Conservation (phyloP, 2,113 vertebrate genomes). For the Monopterus albus region DNA sequence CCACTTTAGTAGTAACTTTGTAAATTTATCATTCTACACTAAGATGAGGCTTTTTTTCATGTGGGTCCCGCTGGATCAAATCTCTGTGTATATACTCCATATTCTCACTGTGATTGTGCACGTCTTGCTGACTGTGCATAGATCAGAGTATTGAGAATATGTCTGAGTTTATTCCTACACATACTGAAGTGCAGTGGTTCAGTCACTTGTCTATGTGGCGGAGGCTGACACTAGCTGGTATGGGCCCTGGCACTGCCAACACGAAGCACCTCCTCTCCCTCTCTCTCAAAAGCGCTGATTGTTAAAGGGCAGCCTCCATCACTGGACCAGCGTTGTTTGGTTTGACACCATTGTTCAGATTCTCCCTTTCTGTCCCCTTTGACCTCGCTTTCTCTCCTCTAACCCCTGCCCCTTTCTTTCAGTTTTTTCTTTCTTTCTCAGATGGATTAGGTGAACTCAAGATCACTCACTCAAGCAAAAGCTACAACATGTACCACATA, state of each 20-base stretch:
- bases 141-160: slow-evolving; percentile 24
- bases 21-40: too few species aligned
- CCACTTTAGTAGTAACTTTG: too few species aligned
- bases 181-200: slow-evolving; percentile 51
- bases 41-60: not conserved
- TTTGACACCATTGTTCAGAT: slow-evolving; percentile 91
- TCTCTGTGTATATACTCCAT: not conserved
- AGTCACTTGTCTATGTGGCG: slow-evolving; percentile 75
- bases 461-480: not conserved
- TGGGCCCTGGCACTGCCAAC: slow-evolving; percentile 78
- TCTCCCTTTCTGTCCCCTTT: slow-evolving; percentile 48
- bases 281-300: slow-evolving; percentile 89
- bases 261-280: slow-evolving; percentile 57
- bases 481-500: not conserved
- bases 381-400: slow-evolving; percentile 44
- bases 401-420: slow-evolving; percentile 21
- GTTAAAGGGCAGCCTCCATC: slow-evolving; percentile 83
- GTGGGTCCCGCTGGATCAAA: not conserved
- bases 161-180: slow-evolving; percentile 11
- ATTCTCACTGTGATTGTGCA: not conserved
- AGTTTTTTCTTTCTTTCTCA: slow-evolving; percentile 10
- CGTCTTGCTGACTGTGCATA: slow-evolving; percentile 35
- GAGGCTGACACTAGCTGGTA: slow-evolving; percentile 88
- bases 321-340: slow-evolving; percentile 83
- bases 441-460: slow-evolving; percentile 1